These are phyloP conservation scores for Drosophila chauvacae DNA, from an alignment of 1,140 invertebrate genomes.

Conservation along the genomic window DNA sequence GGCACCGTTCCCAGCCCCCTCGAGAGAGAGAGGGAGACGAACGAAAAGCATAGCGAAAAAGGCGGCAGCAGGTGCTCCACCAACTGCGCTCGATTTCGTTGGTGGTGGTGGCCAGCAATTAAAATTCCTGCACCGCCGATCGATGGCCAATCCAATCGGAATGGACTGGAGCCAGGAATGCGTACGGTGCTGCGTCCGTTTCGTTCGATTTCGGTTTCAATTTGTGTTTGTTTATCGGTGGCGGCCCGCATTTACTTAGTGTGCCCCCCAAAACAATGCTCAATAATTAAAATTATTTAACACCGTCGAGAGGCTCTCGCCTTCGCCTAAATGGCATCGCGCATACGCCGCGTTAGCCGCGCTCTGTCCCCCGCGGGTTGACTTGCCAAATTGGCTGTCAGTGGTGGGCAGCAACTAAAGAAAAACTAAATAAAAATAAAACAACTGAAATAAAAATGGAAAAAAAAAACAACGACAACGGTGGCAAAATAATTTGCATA, in stretches of 20 bases:
- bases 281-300: conserved; percentile 75
- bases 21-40: neutral
- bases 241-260: conserved; percentile 8
- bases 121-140: conserved; percentile 65
- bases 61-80: conserved; percentile 50
- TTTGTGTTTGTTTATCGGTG: conserved; percentile 59
- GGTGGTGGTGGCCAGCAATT: conserved; percentile 65
- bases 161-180: conserved; percentile 52
- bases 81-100: conserved; percentile 71
- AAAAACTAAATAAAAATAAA: conserved; percentile 1
- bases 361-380: conserved; percentile 16
- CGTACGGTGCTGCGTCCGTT: too few relatives aligned
- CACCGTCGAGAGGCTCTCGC: conserved; percentile 20
- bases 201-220: conserved; percentile 71
- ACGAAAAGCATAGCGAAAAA: conserved; percentile 5
- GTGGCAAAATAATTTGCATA: conserved; percentile 73
- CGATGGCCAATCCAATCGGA: conserved; percentile 50
- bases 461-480: conserved; percentile 12
- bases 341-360: conserved; percentile 47
- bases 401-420: conserved; percentile 32
- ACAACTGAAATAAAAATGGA: conserved; percentile 2
- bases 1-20: conserved; percentile 22
- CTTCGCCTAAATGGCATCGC: conserved; percentile 39
- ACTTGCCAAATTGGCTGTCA: conserved; percentile 65
- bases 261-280: conserved; percentile 36